These are phyloP conservation scores for Atherinomorus stipes DNA, from an alignment of 2,113 vertebrate genomes.

Conservation along the genomic window DNA sequence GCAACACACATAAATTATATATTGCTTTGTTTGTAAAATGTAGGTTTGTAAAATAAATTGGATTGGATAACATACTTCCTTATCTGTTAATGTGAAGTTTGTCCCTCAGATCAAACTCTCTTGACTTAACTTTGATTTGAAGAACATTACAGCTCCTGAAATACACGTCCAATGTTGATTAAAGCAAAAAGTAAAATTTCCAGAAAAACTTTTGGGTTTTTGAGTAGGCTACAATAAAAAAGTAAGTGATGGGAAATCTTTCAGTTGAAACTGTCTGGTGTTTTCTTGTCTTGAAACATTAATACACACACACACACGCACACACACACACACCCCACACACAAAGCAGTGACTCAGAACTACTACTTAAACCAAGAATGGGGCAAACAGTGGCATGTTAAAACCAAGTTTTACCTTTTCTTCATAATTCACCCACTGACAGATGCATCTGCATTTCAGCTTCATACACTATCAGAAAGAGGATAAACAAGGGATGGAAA, in stretches of 20 bases:
- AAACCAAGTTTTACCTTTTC: neutral
- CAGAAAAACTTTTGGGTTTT: neutral
- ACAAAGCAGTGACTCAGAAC: neutral
- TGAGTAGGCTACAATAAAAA: neutral
- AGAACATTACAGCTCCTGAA: conserved; percentile 34
- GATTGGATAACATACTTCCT: no score
- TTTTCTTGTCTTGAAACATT: conserved; percentile 8
- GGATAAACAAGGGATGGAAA: conserved; percentile 49
- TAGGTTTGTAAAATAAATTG: no score
- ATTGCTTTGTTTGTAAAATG: no score
- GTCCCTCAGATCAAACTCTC: conserved; percentile 5
- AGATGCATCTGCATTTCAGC: conserved; percentile 7
- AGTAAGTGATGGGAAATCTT: conserved; percentile 27
- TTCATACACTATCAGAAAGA: conserved; percentile 12
- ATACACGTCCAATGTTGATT: conserved; percentile 24
- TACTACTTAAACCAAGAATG: neutral
- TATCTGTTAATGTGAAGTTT: neutral
- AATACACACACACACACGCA: neutral
- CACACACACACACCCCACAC: neutral
- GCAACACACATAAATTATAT: no score
- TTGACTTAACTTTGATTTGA: neutral
- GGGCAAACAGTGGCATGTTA: no score
- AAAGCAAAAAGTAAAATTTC: conserved; percentile 19
- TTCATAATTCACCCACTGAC: conserved; percentile 2
- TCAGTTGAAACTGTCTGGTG: neutral